Evolutionary conservation across 2,113 vertebrate species (phyloP).

Genomic region (Sakesphorus luctuosus): DNA sequence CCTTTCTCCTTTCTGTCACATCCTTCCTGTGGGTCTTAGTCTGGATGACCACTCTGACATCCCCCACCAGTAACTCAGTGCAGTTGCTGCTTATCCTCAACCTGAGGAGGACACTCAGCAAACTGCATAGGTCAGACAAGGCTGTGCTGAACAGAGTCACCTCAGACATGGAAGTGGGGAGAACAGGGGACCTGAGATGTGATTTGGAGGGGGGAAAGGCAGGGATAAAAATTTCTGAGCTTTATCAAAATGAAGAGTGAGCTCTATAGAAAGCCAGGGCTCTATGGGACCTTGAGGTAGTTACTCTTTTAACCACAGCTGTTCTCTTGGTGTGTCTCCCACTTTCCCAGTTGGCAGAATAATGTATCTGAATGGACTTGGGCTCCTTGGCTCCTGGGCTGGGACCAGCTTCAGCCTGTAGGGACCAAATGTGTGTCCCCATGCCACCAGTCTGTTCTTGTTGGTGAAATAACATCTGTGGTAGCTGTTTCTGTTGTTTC

Average conservation of each 20-base stretch:
- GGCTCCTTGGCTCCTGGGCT: background rate
- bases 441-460: background rate
- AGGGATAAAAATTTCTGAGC: background rate
- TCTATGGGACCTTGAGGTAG: background rate
- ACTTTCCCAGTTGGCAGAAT: background rate
- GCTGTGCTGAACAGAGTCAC: background rate
- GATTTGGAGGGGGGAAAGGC: background rate
- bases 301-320: background rate
- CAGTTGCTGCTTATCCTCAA: background rate
- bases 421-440: background rate
- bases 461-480: background rate
- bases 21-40: background rate
- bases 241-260: background rate
- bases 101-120: background rate
- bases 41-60: background rate
- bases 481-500: background rate
- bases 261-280: background rate
- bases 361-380: background rate
- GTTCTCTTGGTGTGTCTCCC: background rate
- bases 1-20: background rate
- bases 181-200: background rate
- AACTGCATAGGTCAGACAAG: accelerated
- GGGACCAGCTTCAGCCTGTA: background rate
- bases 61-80: background rate
- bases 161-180: background rate